phyloP scores from a whole-genome alignment of 2,888 invertebrate species.

The Drosophila borborema region DNA sequence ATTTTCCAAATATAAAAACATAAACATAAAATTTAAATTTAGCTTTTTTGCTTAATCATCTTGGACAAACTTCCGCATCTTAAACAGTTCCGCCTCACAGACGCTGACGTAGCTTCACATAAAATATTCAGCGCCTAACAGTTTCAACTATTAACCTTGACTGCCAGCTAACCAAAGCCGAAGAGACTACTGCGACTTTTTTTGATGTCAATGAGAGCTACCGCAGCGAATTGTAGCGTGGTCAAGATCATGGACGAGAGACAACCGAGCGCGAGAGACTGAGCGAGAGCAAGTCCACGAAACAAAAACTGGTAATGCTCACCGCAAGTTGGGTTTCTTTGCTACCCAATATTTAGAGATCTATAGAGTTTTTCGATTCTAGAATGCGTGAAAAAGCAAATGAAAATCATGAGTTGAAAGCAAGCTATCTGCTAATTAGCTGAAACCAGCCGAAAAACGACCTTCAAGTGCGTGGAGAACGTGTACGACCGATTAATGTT shows the following conservation, averaged over 20 bases:
- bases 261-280: not conserved
- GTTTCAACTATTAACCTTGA: constrained; percentile 80
- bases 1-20: constrained; percentile 35
- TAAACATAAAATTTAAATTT: constrained; percentile 11
- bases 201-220: constrained; percentile 75
- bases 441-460: constrained; percentile 28
- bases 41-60: constrained; percentile 50
- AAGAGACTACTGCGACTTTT: constrained; percentile 30
- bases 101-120: constrained; percentile 65
- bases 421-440: constrained; percentile 43
- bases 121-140: constrained; percentile 48
- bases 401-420: constrained; percentile 21
- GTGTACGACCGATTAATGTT: constrained; percentile 55
- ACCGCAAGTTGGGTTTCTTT: not conserved
- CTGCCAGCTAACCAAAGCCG: constrained; percentile 32
- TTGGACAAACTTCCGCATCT: constrained; percentile 64
- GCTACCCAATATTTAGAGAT: constrained; percentile 7
- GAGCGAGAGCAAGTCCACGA: not conserved
- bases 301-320: constrained; percentile 44
- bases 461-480: constrained; percentile 54
- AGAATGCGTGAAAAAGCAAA: constrained; percentile 33
- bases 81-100: constrained; percentile 67
- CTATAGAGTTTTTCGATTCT: constrained; percentile 1
- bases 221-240: constrained; percentile 40
- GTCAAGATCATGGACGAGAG: constrained; percentile 75